These are phyloP conservation scores for Notothenia coriiceps DNA, from an alignment of 2,113 vertebrate species.

Conservation along the genomic window DNA sequence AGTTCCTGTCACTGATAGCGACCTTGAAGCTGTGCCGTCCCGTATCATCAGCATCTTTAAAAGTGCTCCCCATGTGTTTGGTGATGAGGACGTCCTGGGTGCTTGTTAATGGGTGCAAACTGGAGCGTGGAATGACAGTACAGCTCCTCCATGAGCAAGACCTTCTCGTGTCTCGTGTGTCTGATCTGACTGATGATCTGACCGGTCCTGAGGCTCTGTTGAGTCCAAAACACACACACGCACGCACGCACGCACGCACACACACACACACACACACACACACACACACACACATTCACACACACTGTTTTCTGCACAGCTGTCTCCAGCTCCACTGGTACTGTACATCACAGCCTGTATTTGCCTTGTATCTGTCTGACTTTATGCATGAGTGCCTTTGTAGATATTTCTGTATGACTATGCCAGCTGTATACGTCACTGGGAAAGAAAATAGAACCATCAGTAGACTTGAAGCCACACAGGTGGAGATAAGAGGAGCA, in stretches of 20 bases:
- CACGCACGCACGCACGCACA: constrained; percentile 2
- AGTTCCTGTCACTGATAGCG: constrained; percentile 41
- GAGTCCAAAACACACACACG: constrained; percentile 14
- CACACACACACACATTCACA: constrained; percentile 4
- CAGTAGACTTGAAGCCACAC: constrained; percentile 15
- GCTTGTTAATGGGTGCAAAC: constrained; percentile 59
- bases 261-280: constrained; percentile 14
- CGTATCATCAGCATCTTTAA: constrained; percentile 49
- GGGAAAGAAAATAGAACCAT: not conserved
- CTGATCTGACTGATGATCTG: constrained; percentile 55
- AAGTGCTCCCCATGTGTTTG: constrained; percentile 50
- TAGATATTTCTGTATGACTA: constrained; percentile 27
- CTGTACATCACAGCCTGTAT: constrained; percentile 22
- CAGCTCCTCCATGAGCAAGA: constrained; percentile 47
- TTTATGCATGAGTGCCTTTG: constrained; percentile 38
- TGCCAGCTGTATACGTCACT: constrained; percentile 41
- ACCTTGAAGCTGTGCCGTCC: constrained; percentile 60
- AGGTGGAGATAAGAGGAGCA: constrained; percentile 41
- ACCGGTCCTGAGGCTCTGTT: constrained; percentile 53
- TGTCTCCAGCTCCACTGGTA: constrained; percentile 22
- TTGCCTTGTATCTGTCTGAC: constrained; percentile 38
- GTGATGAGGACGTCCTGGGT: constrained; percentile 46
- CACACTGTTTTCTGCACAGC: constrained; percentile 8
- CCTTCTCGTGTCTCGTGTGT: constrained; percentile 44
- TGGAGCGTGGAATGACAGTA: constrained; percentile 51